Evolutionary conservation across 2,888 invertebrate species (phyloP).

Genomic region (Drosophila subsilvestris): DNA sequence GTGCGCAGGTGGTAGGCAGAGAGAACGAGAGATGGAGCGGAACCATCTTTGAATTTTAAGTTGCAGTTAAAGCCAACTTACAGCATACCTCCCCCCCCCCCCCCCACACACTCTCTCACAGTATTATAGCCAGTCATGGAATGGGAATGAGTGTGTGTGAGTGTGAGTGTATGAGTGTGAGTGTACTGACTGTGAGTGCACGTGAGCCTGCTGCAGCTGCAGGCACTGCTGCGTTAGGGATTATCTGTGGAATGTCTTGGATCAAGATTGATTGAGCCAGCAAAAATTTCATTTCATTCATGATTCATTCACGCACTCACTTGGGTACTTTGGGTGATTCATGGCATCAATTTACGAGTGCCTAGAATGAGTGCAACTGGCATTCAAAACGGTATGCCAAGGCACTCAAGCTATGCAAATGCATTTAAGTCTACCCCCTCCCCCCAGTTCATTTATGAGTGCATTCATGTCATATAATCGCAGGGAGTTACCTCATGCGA

Average conservation of each 20-base stretch:
- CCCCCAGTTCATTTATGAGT: not conserved
- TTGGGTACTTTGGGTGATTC: not conserved
- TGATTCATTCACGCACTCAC: slow-evolving; percentile 20
- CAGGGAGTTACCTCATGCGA: too few species aligned
- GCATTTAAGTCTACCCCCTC: too few species aligned
- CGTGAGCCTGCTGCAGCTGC: slow-evolving; percentile 32
- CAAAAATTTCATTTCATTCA: slow-evolving; percentile 5
- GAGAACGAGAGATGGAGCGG: slow-evolving; percentile 19
- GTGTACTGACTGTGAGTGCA: slow-evolving; percentile 6
- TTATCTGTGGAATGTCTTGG: slow-evolving; percentile 29
- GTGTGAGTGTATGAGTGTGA: not conserved
- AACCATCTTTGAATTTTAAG: slow-evolving; percentile 49
- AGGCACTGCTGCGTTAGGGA: too few species aligned
- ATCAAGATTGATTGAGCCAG: slow-evolving; percentile 26
- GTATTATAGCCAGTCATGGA: slow-evolving; percentile 40
- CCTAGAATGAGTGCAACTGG: too few species aligned
- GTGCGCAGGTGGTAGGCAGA: not conserved
- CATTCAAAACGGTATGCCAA: too few species aligned
- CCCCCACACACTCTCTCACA: not conserved
- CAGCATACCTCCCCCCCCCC: not conserved
- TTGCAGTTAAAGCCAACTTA: slow-evolving; percentile 30
- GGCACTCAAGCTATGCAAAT: too few species aligned
- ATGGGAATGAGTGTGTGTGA: slow-evolving; percentile 1
- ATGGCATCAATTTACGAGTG: not conserved
- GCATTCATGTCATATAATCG: not conserved